These are phyloP conservation scores for Baccha elongata DNA, from an alignment of 2,888 invertebrate genomes.

Conservation along the genomic window DNA sequence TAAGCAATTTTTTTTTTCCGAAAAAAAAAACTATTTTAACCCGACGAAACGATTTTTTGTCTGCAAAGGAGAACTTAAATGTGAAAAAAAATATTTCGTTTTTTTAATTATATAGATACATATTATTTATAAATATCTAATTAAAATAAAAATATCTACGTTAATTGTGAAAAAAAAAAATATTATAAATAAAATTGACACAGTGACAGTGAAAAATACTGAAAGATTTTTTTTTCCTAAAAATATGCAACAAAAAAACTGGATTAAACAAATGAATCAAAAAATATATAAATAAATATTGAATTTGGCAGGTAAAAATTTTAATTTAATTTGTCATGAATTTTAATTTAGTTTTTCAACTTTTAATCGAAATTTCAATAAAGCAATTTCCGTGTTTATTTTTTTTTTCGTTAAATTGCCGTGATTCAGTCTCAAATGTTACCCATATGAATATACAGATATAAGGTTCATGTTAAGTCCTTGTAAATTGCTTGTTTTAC, in stretches of 20 bases:
- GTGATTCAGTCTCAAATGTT: not conserved
- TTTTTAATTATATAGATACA: not conserved
- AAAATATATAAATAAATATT: not conserved
- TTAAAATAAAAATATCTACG: not conserved
- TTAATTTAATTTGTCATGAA: not conserved
- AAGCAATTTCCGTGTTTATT: not conserved
- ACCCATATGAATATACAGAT: not conserved
- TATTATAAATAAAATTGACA: slow-evolving; percentile 35
- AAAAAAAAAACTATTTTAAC: slow-evolving; percentile 1
- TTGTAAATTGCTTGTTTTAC: slow-evolving; percentile 8
- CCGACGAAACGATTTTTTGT: not conserved
- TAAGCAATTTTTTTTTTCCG: slow-evolving; percentile 8
- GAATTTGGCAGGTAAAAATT: slow-evolving; percentile 44
- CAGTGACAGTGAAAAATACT: slow-evolving; percentile 47
- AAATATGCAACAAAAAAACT: slow-evolving; percentile 34
- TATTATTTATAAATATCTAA: too few relatives aligned
- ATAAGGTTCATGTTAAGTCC: not conserved
- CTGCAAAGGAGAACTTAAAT: not conserved
- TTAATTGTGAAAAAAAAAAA: slow-evolving; percentile 1
- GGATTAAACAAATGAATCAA: slow-evolving; percentile 26
- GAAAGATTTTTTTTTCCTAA: slow-evolving; percentile 13
- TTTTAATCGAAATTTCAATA: not conserved
- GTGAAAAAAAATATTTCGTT: not conserved
- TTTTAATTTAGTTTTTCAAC: slow-evolving; percentile 5
- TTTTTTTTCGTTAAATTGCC: not conserved